Percentiles rank a stretch among this genome's conserved stretches.
These are phyloP conservation scores for Tympanoctomys barrerae DNA, from an alignment of 2,797 vertebrate genomes.

Conservation along the genomic window DNA sequence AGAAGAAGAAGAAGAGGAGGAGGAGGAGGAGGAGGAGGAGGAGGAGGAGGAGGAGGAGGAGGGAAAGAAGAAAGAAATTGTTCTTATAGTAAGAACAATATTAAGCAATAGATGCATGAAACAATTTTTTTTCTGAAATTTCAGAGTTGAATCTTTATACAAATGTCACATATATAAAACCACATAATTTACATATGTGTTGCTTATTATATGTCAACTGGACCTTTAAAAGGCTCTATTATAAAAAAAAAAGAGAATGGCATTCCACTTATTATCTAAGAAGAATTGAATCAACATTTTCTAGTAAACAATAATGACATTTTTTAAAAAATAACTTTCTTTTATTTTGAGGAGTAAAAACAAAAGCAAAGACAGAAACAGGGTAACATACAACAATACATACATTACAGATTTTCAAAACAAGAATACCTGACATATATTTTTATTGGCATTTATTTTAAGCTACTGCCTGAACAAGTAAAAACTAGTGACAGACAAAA, in stretches of 20 bases:
- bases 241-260: background rate
- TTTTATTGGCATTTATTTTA: background rate
- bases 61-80: too few species aligned
- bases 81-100: background rate
- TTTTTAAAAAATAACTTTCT: too few species aligned
- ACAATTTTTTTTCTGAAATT: background rate
- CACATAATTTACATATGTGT: background rate
- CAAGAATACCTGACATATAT: background rate
- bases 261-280: background rate
- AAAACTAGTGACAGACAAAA: background rate
- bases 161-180: background rate
- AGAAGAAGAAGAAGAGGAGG: too few species aligned
- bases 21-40: too few species aligned
- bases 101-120: conserved; percentile 18
- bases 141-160: background rate
- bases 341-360: too few species aligned
- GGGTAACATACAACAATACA: too few species aligned
- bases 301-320: background rate
- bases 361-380: too few species aligned
- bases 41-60: too few species aligned
- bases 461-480: background rate
- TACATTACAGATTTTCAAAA: too few species aligned
- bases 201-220: background rate
- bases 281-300: conserved; percentile 48
- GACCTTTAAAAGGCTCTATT: background rate